Evolutionary conservation across 1,140 invertebrate genomes (phyloP).

Genomic region (Oreohelix idahoensis): DNA sequence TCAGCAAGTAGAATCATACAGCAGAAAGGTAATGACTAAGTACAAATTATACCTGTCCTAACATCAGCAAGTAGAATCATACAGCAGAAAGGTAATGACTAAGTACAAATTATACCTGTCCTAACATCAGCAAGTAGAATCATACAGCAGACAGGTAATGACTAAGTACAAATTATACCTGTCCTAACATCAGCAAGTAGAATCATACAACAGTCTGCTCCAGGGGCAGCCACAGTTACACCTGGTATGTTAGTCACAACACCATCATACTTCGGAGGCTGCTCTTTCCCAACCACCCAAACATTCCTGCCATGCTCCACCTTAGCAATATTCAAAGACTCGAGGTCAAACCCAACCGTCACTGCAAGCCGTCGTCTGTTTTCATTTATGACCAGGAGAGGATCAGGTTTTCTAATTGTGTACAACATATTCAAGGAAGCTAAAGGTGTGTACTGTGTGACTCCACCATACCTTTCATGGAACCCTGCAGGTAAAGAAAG

Average conservation of each 20-base stretch:
- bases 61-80: no score
- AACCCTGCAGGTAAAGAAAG: constrained; percentile 44
- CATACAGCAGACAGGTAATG: no score
- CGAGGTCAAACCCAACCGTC: constrained; percentile 45
- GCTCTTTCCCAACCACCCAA: constrained; percentile 40
- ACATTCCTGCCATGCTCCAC: constrained; percentile 52
- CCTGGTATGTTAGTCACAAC: constrained; percentile 41
- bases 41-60: no score
- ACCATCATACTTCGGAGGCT: constrained; percentile 47
- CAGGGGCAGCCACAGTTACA: constrained; percentile 51
- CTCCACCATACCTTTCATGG: constrained; percentile 49
- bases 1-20: no score
- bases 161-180: no score
- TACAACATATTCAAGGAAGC: constrained; percentile 49
- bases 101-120: no score
- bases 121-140: no score
- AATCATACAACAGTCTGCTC: constrained; percentile 55
- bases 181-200: constrained; percentile 54
- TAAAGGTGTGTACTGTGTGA: constrained; percentile 47
- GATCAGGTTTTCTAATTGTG: constrained; percentile 49
- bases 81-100: no score
- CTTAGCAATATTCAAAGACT: constrained; percentile 40
- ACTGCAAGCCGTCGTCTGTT: constrained; percentile 49
- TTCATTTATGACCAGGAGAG: constrained; percentile 48
- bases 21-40: no score